Base-by-base conservation (phyloP, 2,888 invertebrate species). In the Aleiodes alternator region DNA sequence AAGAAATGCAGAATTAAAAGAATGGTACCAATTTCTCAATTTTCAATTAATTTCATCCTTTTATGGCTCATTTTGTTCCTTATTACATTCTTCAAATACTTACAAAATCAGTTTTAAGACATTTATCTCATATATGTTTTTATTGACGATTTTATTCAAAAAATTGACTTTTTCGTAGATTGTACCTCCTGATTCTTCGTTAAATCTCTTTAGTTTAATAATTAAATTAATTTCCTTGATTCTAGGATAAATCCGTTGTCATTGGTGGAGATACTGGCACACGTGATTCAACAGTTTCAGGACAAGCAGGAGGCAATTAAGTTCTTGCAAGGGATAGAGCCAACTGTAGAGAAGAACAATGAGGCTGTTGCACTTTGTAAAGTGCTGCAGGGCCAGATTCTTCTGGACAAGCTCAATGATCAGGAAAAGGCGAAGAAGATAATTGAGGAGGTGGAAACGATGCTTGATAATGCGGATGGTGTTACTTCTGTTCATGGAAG, bases 401-500 rank as follows among this genome's bases (percentile, higher is more conserved):
- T 94, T 82, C 90, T 97, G 29, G 94, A 95, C 80, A 93, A 95
- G 84, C 90, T 96, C 0, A 94, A 95, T 70, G 95, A 96, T 86
- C 91, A 95, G 80, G 95, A 95, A 59, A 91, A 93, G 12, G 94
- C 96, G 0, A 96, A 96, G 91, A 94, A 94, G 87, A 94, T 97
- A 59, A 96, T 98, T 56, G 96, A 97, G 82, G 95, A 97, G 81
- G 93, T 97, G 11, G 96, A 97, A 83, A 93, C 93, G 31, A 93
- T 96, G 14, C 90, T 99, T 14, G 97, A 98, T 83, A 95, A 95
- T 82, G 94, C 97, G 0, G 97, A 98, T 86, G 98, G 98, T 34
- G 94, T 98, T 3, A 97, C 97, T 0, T 92, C 96, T 0, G 98
- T 98, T 0, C 98, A 99, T 87, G 97, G 97, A 34, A 92, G 97